Percentiles rank a stretch among this genome's conserved stretches.
Evolutionary conservation across 2,888 invertebrate species (phyloP).

Genomic region (Ashinkailepas kermadecensis): DNA sequence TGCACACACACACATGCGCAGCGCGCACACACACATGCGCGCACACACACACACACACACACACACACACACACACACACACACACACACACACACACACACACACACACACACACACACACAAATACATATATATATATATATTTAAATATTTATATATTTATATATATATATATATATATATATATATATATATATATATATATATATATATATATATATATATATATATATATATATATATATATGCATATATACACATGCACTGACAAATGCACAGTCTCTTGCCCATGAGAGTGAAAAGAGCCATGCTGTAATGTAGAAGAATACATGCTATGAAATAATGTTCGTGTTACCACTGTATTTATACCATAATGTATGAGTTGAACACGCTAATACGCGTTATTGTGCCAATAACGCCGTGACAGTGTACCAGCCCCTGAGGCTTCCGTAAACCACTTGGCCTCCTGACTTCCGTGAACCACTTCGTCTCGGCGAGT

Average conservation of each 20-base stretch:
- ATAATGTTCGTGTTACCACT: too few relatives aligned
- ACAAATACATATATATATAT: constrained; percentile 21
- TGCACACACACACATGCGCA: too few relatives aligned
- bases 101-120: constrained; percentile 27
- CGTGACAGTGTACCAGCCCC: too few relatives aligned
- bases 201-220: constrained; percentile 7
- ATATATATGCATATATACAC: not conserved
- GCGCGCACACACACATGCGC: not conserved
- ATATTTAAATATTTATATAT: constrained; percentile 14
- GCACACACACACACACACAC: constrained; percentile 20
- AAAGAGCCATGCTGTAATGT: too few relatives aligned
- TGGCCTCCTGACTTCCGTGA: too few relatives aligned
- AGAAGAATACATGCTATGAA: too few relatives aligned
- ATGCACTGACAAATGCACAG: not conserved
- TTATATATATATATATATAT: not conserved
- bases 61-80: constrained; percentile 15
- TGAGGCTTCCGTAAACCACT: too few relatives aligned
- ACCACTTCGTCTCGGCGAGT: too few relatives aligned
- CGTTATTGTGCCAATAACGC: too few relatives aligned
- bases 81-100: constrained; percentile 22
- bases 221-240: constrained; percentile 10
- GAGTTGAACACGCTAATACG: too few relatives aligned
- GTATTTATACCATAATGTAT: too few relatives aligned
- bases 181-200: constrained; percentile 6
- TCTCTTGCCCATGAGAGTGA: too few relatives aligned